These are phyloP conservation scores for Empis stercorea DNA, from an alignment of 2,888 invertebrate genomes.

Conservation along the genomic window DNA sequence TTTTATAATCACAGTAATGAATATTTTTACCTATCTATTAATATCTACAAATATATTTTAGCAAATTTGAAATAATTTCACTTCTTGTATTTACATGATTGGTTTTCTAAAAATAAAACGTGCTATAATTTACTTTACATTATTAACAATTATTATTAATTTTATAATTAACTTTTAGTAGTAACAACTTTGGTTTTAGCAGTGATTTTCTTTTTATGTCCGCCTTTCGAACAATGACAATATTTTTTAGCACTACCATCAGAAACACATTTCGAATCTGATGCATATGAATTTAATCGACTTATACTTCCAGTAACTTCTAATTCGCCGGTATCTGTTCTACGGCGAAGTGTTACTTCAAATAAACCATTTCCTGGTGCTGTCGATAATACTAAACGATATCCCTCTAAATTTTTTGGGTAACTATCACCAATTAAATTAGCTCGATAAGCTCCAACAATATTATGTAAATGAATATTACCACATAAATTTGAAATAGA, in stretches of 20 bases:
- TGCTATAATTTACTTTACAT: too few species aligned
- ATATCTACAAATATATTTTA: too few species aligned
- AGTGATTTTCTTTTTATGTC: too few species aligned
- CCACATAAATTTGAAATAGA: constrained; percentile 38
- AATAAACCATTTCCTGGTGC: constrained; percentile 53
- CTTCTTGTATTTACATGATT: too few species aligned
- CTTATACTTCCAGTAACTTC: constrained; percentile 47
- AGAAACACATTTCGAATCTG: constrained; percentile 41
- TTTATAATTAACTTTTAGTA: too few species aligned
- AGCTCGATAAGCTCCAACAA: constrained; percentile 41
- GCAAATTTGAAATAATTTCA: too few species aligned
- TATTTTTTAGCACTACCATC: constrained; percentile 43
- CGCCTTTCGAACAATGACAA: constrained; percentile 41
- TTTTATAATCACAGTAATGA: too few species aligned
- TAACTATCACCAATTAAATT: constrained; percentile 9
- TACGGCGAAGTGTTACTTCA: constrained; percentile 51
- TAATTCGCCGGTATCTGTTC: constrained; percentile 27
- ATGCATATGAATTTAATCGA: constrained; percentile 41
- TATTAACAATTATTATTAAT: too few species aligned
- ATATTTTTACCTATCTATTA: too few species aligned
- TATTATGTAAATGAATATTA: constrained; percentile 39
- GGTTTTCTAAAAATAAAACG: too few species aligned
- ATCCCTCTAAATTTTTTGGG: constrained; percentile 30
- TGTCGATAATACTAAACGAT: constrained; percentile 57
- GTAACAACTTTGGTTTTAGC: too few species aligned